Evolutionary conservation across 2,797 vertebrate species (phyloP).

Genomic region (Gymnodraco acuticeps): DNA sequence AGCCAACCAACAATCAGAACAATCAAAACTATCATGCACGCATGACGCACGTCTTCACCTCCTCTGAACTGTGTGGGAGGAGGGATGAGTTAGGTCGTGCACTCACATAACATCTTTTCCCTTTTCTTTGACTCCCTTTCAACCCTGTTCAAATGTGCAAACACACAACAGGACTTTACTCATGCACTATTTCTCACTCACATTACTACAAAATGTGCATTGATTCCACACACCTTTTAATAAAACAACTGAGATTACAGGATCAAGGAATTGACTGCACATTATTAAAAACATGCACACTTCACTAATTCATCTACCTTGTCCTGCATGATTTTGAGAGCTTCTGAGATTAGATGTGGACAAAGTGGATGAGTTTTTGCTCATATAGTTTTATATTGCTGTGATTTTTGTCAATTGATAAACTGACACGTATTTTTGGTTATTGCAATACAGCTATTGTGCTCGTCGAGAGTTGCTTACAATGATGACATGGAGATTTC

Average conservation of each 20-base stretch:
- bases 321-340: not conserved
- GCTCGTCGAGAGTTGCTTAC: not conserved
- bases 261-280: constrained; percentile 14
- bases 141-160: constrained; percentile 13
- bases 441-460: not conserved
- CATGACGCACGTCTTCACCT: constrained; percentile 62
- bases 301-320: not conserved
- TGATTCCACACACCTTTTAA: not conserved
- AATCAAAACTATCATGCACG: constrained; percentile 27
- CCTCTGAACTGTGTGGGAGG: constrained; percentile 22
- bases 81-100: constrained; percentile 19
- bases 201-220: constrained; percentile 6
- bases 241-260: not conserved
- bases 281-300: constrained; percentile 19
- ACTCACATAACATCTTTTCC: not conserved
- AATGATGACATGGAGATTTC: not conserved
- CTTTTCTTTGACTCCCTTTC: too few relatives aligned
- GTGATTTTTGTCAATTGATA: not conserved
- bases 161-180: not conserved
- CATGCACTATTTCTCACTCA: not conserved
- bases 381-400: not conserved
- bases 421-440: not conserved
- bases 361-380: too few relatives aligned
- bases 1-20: constrained; percentile 57
- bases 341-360: not conserved